Base-by-base conservation (phyloP, 2,888 invertebrate species). In the Cryptocheilus praepositus region DNA sequence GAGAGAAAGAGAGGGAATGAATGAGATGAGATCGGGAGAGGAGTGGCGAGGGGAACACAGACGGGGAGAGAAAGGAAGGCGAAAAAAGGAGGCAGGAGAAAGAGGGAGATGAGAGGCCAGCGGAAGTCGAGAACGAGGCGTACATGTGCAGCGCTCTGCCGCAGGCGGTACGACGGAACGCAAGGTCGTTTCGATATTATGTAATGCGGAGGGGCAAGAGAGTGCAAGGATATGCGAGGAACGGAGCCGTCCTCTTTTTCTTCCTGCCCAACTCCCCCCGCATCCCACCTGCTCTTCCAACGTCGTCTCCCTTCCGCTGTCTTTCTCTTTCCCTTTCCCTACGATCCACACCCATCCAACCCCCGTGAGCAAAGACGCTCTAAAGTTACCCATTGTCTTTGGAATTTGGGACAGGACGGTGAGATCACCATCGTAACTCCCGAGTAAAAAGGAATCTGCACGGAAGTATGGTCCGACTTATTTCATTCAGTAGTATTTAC, bases 161-260 rank as follows among this genome's bases (percentile, higher is more conserved):
- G 58, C 70, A 61, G 74, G 79, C 67, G 67, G 74, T 75, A 74
- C 71, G 73, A 72, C 70, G 74, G 73, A 76, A 78, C 70, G 80
- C 77, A 77, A 81, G 80, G 77, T 80, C 74, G 77, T 79, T 75
- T 75, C 79, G 73, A 74, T 76, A 73, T 79, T 80, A 80, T 68
- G 80, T 79, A 80, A 81, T 72, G 70, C 71, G 64, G 64, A 60
- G 36, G 11, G 36, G 11, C 36, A 36, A 36, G 36, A 70, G 73
- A 67, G 73, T 62, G 66, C 64, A 64, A 61, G 68, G 71, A 74
- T 74, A 69, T 66, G 73, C 63, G 60, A 65, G 64, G 63, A 64
- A 62, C 73, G 28, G 62, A 46, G 56, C 58, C 16, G 16, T 19
- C 36, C 0, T 11, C 21, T 56, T 36, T 36, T 36, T 36, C 36